Base-by-base conservation (phyloP, 2,113 vertebrate species). In the Saccopteryx leptura region DNA sequence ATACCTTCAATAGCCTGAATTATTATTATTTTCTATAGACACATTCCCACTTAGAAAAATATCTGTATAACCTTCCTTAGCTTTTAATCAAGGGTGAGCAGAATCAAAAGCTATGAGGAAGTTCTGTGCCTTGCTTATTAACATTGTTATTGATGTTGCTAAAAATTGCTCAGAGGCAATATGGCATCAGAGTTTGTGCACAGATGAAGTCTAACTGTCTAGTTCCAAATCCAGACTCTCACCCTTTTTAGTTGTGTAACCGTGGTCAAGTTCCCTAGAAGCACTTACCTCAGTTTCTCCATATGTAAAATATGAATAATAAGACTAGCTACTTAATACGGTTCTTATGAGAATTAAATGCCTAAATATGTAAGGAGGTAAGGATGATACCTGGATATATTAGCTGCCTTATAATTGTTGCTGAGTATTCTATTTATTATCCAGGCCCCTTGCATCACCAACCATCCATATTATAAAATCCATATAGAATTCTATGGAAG, bases 11-110 rank as follows among this genome's bases (percentile, higher is more conserved):
- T 14, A 31, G 24, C 33, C 46, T 66, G 81, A 85, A 86, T 91
- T 80, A 84, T 48, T 81, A 79, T 26, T n/a, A 10, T 71, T 96
- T 93, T 39, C 24, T 33, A 31, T 17, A 61, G 18, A 74, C 48
- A 85, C 2, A 89, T 81, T 76, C 5, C 28, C 48, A 90, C 24
- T 65, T 90, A 81, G 60, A 50, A 65, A 85, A 95, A 86, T 82
- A 66, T 24, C 65, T 69, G 52, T 72, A 82, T 78, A 90, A 71
- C 19, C 12, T 76, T 71, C 19, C 12, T 76, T 71, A 39, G 9
- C 58, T 81, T 92, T 85, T 89, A 74, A 88, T 89, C 72, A 92
- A 85, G 33, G 52, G 68, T 86, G 56, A 81, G 21, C 7, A 82
- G 58, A 61, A 86, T 71, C 33, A 56, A 89, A 79, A 83, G 23